Evolutionary conservation across 2,888 invertebrate genomes (phyloP).

Genomic region (Phania funesta): DNA sequence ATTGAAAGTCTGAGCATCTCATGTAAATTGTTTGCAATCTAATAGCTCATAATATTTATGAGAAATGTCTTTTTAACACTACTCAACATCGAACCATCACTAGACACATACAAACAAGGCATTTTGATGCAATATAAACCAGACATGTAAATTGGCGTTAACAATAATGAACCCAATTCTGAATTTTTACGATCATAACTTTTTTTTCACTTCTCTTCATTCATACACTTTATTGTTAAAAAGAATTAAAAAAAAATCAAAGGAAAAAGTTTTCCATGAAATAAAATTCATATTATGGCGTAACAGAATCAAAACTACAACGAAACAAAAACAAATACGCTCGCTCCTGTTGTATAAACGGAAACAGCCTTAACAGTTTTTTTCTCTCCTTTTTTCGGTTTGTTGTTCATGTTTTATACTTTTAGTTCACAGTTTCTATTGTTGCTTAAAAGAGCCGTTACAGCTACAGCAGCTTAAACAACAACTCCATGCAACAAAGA

Average conservation of each 20-base stretch:
- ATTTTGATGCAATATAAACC: slow-evolving; percentile 38
- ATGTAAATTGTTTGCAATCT: too few relatives aligned
- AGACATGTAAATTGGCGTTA: slow-evolving; percentile 63
- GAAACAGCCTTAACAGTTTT: slow-evolving; percentile 37
- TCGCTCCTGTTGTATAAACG: slow-evolving; percentile 42
- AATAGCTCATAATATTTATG: not conserved
- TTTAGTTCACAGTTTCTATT: slow-evolving; percentile 56
- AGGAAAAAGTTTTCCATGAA: slow-evolving; percentile 51
- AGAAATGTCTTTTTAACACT: not conserved
- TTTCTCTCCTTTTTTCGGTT: not conserved
- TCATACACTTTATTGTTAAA: slow-evolving; percentile 37
- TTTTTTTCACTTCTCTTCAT: not conserved
- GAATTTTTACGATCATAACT: slow-evolving; percentile 17
- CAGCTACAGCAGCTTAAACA: slow-evolving; percentile 13
- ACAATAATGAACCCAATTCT: slow-evolving; percentile 60
- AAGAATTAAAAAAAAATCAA: slow-evolving; percentile 10
- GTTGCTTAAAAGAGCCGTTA: slow-evolving; percentile 52
- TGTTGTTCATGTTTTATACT: slow-evolving; percentile 25
- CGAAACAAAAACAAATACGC: not conserved
- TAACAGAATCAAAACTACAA: slow-evolving; percentile 12
- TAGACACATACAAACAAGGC: slow-evolving; percentile 13
- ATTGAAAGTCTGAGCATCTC: too few relatives aligned
- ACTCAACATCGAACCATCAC: not conserved
- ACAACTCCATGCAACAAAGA: slow-evolving; percentile 47
- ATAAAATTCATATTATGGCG: slow-evolving; percentile 32